phyloP scores from a whole-genome alignment of 2,888 invertebrate genomes.

The Chesias legatella region DNA sequence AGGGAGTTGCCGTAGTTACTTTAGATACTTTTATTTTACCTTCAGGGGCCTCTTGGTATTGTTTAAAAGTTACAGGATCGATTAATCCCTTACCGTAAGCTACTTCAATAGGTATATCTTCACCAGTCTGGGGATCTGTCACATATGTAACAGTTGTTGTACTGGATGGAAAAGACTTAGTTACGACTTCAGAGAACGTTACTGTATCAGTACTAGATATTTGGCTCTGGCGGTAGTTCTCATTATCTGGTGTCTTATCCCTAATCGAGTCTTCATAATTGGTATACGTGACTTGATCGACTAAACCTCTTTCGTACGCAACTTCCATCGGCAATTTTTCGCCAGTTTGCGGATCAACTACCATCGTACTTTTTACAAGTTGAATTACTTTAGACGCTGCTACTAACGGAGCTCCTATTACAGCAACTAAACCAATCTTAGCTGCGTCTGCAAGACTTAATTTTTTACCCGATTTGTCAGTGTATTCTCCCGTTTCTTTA shows the following conservation, averaged over 20 bases:
- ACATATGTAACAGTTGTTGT: conserved; percentile 51
- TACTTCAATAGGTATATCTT: conserved; percentile 87
- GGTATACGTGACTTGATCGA: conserved; percentile 79
- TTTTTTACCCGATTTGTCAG: conserved; percentile 82
- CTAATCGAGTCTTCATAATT: conserved; percentile 73
- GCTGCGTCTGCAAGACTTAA: conserved; percentile 87
- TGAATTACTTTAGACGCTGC: conserved; percentile 86
- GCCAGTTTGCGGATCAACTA: conserved; percentile 89
- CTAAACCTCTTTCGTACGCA: conserved; percentile 88
- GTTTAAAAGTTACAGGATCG: conserved; percentile 35
- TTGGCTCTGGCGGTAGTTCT: conserved; percentile 35
- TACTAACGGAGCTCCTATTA: conserved; percentile 87
- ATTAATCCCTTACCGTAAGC: conserved; percentile 84
- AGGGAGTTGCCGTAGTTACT: conserved; percentile 64
- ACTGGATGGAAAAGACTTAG: conserved; percentile 19
- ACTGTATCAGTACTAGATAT: conserved; percentile 37
- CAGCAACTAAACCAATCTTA: conserved; percentile 87
- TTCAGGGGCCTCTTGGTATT: conserved; percentile 22
- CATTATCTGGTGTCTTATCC: conserved; percentile 53
- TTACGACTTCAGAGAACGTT: conserved; percentile 40
- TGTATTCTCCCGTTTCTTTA: conserved; percentile 84
- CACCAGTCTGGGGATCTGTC: conserved; percentile 88
- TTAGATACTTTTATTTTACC: conserved; percentile 31
- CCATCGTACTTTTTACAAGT: conserved; percentile 82
- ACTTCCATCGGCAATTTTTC: conserved; percentile 89